A percentile compares a stretch with the other conserved stretches of the same genome.
phyloP scores from a whole-genome alignment of 2,113 vertebrate species.

The Xiphorhynchus elegans region DNA sequence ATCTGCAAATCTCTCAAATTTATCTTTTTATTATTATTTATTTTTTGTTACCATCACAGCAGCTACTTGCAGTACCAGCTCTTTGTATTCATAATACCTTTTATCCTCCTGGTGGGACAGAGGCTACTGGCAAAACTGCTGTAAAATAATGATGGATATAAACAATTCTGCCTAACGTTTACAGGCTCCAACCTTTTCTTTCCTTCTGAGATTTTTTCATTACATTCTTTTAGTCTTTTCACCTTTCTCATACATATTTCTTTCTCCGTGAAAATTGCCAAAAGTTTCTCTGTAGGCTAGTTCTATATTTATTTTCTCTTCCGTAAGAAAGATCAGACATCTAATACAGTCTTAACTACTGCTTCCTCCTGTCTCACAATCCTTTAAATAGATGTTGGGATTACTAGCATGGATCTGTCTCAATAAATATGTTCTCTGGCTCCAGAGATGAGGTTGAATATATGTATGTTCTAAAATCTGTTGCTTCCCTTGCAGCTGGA shows the following conservation, averaged over 20 bases:
- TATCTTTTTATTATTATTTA: background rate
- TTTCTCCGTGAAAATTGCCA: background rate
- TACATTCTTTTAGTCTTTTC: background rate
- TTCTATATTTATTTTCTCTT: background rate
- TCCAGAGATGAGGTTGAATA: background rate
- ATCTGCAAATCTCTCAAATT: background rate
- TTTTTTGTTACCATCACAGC: background rate
- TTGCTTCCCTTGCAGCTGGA: background rate
- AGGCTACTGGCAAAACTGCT: background rate
- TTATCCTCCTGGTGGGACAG: background rate
- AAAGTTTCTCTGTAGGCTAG: background rate
- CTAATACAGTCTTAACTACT: background rate
- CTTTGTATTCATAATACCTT: background rate
- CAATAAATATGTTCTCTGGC: background rate
- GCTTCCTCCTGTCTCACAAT: background rate
- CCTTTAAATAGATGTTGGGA: background rate
- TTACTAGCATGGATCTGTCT: background rate
- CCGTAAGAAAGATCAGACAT: background rate
- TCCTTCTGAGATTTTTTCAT: background rate
- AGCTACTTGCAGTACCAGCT: background rate
- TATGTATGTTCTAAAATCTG: background rate
- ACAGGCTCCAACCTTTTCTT: background rate
- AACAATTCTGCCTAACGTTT: background rate
- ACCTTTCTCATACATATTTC: background rate
- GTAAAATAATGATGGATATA: background rate